Evolutionary conservation across 1,140 invertebrate genomes (phyloP).

Genomic region (Drosophila funebris): DNA sequence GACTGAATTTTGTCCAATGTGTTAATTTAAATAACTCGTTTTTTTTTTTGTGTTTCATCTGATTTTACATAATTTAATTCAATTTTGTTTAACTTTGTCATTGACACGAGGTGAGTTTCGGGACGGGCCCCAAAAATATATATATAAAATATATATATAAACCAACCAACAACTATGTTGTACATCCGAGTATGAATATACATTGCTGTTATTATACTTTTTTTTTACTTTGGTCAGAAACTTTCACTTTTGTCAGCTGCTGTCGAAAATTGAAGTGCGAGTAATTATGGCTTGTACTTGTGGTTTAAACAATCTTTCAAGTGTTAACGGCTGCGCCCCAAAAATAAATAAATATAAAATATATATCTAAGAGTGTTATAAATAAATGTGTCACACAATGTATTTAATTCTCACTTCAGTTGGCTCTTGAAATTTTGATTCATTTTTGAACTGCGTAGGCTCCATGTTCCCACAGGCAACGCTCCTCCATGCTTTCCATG

Average conservation of each 20-base stretch:
- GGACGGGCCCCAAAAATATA: conserved; percentile 10
- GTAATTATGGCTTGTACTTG: conserved; percentile 24
- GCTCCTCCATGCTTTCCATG: too few species aligned
- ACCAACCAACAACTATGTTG: neutral
- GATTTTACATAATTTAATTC: conserved; percentile 46
- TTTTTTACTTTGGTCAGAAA: conserved; percentile 29
- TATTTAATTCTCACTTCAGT: neutral
- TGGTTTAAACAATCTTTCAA: conserved; percentile 3
- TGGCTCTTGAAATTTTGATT: conserved; percentile 5
- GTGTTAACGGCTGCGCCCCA: neutral
- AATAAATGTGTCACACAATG: conserved; percentile 15
- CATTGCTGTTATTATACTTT: conserved; percentile 19
- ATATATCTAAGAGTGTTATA: conserved; percentile 12
- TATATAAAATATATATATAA: too few species aligned
- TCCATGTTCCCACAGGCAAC: neutral
- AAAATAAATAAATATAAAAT: neutral
- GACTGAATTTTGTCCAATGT: neutral
- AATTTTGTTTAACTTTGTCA: conserved; percentile 43
- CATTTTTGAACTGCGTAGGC: conserved; percentile 1
- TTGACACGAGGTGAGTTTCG: conserved; percentile 28
- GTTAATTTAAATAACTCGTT: conserved; percentile 33
- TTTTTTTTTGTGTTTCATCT: neutral
- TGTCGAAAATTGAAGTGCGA: conserved; percentile 9
- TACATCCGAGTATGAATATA: neutral
- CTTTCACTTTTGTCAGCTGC: conserved; percentile 39